phyloP scores from a whole-genome alignment of 2,113 vertebrate species.

The Gallinago jamesoni region DNA sequence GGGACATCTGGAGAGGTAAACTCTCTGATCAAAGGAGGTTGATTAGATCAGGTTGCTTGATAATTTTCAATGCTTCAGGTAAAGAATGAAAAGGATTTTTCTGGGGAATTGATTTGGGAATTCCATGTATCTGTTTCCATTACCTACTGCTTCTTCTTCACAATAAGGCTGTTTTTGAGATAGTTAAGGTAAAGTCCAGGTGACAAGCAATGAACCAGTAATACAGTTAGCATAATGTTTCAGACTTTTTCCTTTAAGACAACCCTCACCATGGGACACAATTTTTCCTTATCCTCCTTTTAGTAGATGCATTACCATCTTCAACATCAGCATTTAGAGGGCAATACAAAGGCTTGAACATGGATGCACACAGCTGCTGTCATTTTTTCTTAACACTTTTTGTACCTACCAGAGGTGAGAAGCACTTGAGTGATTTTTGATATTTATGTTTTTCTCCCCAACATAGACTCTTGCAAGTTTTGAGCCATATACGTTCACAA shows the following conservation, averaged over 20 bases:
- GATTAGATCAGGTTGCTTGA: not conserved
- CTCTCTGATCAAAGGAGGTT: not conserved
- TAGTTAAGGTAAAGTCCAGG: not conserved
- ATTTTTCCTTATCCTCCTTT: not conserved
- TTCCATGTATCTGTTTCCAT: not conserved
- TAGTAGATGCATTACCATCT: not conserved
- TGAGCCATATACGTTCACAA: not conserved
- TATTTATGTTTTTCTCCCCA: too few relatives aligned
- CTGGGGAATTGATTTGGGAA: not conserved
- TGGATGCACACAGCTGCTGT: fast-evolving
- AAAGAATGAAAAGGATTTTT: not conserved
- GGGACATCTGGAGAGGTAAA: not conserved
- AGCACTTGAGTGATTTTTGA: not conserved
- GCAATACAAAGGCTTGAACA: not conserved
- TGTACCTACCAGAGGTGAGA: not conserved
- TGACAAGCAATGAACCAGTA: not conserved
- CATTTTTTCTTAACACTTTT: not conserved
- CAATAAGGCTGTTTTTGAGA: not conserved
- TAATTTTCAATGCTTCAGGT: not conserved
- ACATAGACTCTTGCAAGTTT: not conserved
- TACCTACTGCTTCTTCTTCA: not conserved
- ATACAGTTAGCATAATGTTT: not conserved
- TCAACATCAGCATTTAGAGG: not conserved
- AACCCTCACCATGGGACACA: not conserved
- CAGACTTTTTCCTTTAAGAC: not conserved